A percentile compares a stretch with the other conserved stretches of the same genome.
Evolutionary conservation across 1,140 invertebrate genomes (phyloP).

Genomic region (Onthophagus taurus): DNA sequence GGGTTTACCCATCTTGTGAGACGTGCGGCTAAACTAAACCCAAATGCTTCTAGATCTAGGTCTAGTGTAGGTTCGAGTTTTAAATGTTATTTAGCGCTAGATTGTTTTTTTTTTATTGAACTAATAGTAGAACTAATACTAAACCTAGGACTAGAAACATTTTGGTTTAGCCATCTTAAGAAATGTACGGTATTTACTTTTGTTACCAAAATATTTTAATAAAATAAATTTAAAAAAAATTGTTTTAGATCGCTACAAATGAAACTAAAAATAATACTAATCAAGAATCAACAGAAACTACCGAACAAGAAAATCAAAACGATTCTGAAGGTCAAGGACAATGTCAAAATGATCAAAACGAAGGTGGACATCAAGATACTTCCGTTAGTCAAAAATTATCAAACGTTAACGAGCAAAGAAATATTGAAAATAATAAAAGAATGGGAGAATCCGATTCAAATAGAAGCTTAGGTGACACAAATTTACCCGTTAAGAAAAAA

Average conservation of each 20-base stretch:
- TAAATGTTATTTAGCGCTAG: too few relatives aligned
- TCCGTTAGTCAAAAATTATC: conserved; percentile 33
- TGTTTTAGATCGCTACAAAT: conserved; percentile 33
- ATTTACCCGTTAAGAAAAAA: conserved; percentile 42
- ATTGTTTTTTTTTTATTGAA: too few relatives aligned
- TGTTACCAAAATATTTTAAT: too few relatives aligned
- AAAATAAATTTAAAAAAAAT: conserved; percentile 1
- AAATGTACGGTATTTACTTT: too few relatives aligned
- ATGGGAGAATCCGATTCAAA: conserved; percentile 41
- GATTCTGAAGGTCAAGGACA: conserved; percentile 44
- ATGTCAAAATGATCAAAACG: conserved; percentile 40
- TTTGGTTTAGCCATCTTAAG: too few relatives aligned
- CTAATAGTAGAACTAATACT: too few relatives aligned
- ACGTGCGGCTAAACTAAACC: too few relatives aligned
- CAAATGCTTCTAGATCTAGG: too few relatives aligned
- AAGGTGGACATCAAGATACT: conserved; percentile 37
- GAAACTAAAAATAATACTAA: conserved; percentile 31
- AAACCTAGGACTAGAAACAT: too few relatives aligned
- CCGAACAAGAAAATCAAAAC: conserved; percentile 35
- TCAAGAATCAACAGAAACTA: conserved; percentile 11
- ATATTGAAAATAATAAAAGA: conserved; percentile 30
- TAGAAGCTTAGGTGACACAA: conserved; percentile 37
- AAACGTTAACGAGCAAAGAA: too few relatives aligned
- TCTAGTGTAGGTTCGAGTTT: too few relatives aligned
- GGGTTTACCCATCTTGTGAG: too few relatives aligned